Base-by-base conservation (phyloP, 2,888 invertebrate genomes). In the Palloptera scutellata region DNA sequence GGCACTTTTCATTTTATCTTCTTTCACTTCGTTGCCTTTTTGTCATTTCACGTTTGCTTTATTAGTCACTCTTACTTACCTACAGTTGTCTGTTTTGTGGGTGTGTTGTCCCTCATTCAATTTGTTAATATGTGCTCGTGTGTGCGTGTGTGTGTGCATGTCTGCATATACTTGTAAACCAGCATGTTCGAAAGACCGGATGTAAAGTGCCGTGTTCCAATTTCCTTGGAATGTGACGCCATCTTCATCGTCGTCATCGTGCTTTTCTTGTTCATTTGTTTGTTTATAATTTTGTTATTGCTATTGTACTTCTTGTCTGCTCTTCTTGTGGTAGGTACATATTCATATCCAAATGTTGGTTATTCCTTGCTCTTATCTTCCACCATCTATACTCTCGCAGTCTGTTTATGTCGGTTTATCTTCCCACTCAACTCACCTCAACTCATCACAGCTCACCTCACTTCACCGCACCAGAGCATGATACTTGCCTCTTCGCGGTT, bases 191-290 rank as follows among this genome's bases (percentile, higher is more conserved):
- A 61, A 40, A 12, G 61, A 61, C 62, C 70, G 70, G 70, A 69
- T 71, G 70, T 68, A 30, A 52, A 62, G 67, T 64, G 68, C 62
- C 57, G 58, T 62, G 68, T 62, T 66, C 64, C 66, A 68, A 71
- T 67, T 71, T 71, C 67, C 68, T 71, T 58, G 40, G 52, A 63
- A 40, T 12, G 57, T 61, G 57, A 64, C 51, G 58, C 63, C 52
- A 61, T 61, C 65, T 62, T 67, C 61, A 12, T 42, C 68, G 1
- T 45, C 57, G 41, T 30, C 59, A 4, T 48, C 40, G 11, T 43
- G n/a, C 15, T 66, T 43, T 52, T 43, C 8, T 12, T 57, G 45
- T 42, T 42, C 12, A 55, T 15, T n/a, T 61, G 51, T 15, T 60
- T 59, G 15, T 40, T 62, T 52, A 59, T 61, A 61, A 61, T 30